Evolutionary conservation across 2,113 vertebrate species (phyloP).

Genomic region (Podarcis raffonei): DNA sequence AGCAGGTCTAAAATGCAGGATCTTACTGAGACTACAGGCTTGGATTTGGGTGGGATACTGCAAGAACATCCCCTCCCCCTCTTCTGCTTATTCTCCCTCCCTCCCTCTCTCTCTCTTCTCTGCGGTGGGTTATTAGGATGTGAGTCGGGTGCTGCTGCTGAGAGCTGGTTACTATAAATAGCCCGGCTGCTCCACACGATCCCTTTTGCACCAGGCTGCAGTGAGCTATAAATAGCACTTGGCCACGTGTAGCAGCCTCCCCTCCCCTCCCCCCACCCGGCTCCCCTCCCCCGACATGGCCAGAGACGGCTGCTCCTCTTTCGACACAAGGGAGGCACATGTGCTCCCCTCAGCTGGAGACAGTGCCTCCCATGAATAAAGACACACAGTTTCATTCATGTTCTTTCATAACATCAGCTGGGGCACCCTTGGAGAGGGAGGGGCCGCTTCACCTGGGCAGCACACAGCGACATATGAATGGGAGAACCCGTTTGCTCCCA

Average conservation of each 20-base stretch:
- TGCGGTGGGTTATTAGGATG: slow-evolving; percentile 35
- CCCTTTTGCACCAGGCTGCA: slow-evolving; percentile 39
- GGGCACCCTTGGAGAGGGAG: background rate
- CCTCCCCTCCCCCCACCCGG: background rate
- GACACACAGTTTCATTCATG: background rate
- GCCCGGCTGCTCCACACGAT: slow-evolving; percentile 26
- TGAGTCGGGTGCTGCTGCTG: slow-evolving; percentile 35
- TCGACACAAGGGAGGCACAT: background rate
- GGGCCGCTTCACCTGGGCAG: background rate
- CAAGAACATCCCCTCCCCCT: background rate
- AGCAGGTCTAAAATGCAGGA: background rate
- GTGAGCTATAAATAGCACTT: slow-evolving; percentile 27
- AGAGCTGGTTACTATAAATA: slow-evolving; percentile 29
- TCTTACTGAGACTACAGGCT: background rate
- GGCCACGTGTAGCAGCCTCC: slow-evolving; percentile 16
- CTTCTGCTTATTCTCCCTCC: no score
- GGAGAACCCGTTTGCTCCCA: background rate
- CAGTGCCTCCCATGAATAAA: background rate
- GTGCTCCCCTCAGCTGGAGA: background rate
- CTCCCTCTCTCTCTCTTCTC: background rate
- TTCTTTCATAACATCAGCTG: background rate
- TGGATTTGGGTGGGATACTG: slow-evolving; percentile 6
- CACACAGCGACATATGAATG: background rate
- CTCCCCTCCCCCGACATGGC: slow-evolving; percentile 5
- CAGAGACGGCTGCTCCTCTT: background rate